A percentile compares a stretch with the other conserved stretches of the same genome.
Evolutionary conservation across 2,113 vertebrate genomes (phyloP).

Genomic region (Pseudopodoces humilis): DNA sequence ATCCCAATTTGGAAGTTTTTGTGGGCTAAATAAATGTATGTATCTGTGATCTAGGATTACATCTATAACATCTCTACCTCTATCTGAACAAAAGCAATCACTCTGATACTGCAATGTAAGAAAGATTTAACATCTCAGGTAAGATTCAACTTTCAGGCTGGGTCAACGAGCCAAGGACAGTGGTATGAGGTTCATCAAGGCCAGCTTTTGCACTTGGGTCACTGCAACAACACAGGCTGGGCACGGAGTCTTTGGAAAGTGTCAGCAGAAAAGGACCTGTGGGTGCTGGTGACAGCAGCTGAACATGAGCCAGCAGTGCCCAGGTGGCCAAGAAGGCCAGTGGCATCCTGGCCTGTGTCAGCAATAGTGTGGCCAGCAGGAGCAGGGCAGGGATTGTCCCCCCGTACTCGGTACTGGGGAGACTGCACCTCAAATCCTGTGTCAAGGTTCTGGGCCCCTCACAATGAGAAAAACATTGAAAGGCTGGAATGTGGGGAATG

Average conservation of each 20-base stretch:
- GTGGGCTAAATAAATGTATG: background rate
- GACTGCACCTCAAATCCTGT: rapidly evolving
- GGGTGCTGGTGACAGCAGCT: rapidly evolving
- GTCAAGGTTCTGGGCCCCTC: background rate
- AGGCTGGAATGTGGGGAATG: background rate
- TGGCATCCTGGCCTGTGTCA: background rate
- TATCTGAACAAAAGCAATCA: background rate
- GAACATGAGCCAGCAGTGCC: background rate
- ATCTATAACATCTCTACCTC: background rate
- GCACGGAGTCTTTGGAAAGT: rapidly evolving
- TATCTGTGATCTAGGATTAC: background rate
- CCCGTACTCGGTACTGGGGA: rapidly evolving
- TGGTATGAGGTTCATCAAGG: background rate
- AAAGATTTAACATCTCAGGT: background rate
- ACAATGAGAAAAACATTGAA: background rate
- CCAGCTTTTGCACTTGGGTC: background rate
- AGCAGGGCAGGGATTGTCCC: rapidly evolving
- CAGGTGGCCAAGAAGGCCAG: background rate
- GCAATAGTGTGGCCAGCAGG: background rate
- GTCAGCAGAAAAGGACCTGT: background rate
- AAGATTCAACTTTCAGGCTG: background rate
- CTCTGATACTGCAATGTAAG: background rate
- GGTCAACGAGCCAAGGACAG: background rate
- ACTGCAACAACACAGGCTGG: background rate
- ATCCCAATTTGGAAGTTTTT: background rate